Evolutionary conservation across 2,888 invertebrate species (phyloP).

Genomic region (Eupithecia pulchellata): DNA sequence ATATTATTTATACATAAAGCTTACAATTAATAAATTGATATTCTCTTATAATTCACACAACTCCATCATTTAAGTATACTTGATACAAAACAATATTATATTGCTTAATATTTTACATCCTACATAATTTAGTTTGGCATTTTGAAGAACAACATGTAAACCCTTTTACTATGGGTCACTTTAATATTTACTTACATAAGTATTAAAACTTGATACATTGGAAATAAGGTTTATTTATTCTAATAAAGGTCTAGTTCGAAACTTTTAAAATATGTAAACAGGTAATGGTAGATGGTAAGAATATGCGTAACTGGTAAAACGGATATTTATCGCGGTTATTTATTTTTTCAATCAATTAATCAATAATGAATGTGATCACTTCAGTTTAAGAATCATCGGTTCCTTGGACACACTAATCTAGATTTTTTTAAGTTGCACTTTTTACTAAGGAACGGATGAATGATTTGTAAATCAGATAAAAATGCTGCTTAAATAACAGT

Average conservation of each 20-base stretch:
- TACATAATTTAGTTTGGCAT: background rate
- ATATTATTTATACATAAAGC: background rate
- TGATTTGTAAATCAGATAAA: background rate
- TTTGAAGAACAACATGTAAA: background rate
- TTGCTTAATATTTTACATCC: background rate
- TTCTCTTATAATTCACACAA: background rate
- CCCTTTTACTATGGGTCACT: background rate
- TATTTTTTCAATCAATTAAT: background rate
- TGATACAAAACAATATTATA: constrained; percentile 2
- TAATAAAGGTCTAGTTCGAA: background rate
- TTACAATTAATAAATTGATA: background rate
- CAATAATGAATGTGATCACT: too few relatives aligned
- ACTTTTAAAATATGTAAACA: background rate
- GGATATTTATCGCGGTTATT: background rate
- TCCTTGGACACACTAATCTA: too few relatives aligned
- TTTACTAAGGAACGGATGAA: background rate
- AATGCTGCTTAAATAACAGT: background rate
- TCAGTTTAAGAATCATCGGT: too few relatives aligned
- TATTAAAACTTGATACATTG: background rate
- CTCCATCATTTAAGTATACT: background rate
- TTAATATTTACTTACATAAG: background rate
- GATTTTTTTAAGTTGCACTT: background rate
- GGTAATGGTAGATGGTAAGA: background rate
- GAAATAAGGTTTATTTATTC: background rate
- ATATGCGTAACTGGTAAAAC: background rate